Conservation (phyloP, 2,888 invertebrate species). For the Diadromus collaris region DNA sequence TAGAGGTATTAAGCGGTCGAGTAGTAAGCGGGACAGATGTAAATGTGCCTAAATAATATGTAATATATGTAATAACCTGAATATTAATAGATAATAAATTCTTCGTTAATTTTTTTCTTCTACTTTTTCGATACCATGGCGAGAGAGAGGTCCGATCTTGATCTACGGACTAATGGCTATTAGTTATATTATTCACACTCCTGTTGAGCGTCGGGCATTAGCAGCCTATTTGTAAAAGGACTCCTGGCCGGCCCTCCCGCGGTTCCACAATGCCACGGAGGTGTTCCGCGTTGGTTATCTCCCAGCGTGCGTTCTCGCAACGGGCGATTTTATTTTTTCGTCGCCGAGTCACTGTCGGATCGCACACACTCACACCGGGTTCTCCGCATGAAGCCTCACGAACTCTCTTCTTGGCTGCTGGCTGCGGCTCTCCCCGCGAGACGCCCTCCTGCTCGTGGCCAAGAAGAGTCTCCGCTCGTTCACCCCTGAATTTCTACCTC, state of each 20-base stretch:
- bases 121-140: neutral
- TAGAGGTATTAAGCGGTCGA: neutral
- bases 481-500: constrained; percentile 30
- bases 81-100: constrained; percentile 50
- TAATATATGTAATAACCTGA: too few relatives aligned
- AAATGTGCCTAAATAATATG: too few relatives aligned
- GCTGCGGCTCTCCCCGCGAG: neutral
- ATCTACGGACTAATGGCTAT: constrained; percentile 39
- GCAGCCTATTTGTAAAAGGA: constrained; percentile 65
- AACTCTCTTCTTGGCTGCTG: constrained; percentile 18
- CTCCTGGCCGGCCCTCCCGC: constrained; percentile 59
- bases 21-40: too few relatives aligned
- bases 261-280: constrained; percentile 63
- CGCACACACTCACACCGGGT: neutral
- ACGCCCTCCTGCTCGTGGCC: constrained; percentile 6
- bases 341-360: constrained; percentile 54
- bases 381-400: constrained; percentile 25
- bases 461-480: constrained; percentile 5
- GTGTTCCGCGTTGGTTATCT: constrained; percentile 65
- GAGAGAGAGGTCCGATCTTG: constrained; percentile 13
- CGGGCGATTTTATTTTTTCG: constrained; percentile 40
- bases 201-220: constrained; percentile 56
- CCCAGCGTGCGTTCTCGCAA: constrained; percentile 64
- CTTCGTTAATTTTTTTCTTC: constrained; percentile 42
- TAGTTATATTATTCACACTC: constrained; percentile 61